Evolutionary conservation across 92 coral and sea anemone species (phyloP), one percentile per base, ranked within the genome.

Genomic region (Virgularia gustaviana): DNA sequence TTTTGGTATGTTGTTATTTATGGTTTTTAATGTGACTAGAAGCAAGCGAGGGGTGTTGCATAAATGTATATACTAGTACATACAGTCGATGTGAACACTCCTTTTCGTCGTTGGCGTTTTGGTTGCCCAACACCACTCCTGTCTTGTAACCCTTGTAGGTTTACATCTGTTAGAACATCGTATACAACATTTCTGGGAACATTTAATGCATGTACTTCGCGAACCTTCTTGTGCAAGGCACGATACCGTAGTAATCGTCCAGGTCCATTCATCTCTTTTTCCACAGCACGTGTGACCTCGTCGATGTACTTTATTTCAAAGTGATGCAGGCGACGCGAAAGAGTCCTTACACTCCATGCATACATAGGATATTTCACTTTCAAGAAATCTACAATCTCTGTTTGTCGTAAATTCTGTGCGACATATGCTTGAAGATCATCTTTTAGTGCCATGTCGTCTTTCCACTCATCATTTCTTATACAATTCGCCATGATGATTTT

Each of bases 211-310:
- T n/a, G n/a, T n/a, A n/a, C n/a, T n/a, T n/a, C n/a, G n/a, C n/a
- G n/a, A n/a, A n/a, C n/a, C n/a, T 82, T 82, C 49, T 82, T 81
- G 51, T 77, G 79, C 63, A 82, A 32, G 42, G 86, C 86, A 45
- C 83, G 61, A 57, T 85, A 81, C 32, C 83, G 79, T 28, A 80
- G 29, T 9, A 73, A 24, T 49, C 51, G 31, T 56, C 81, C 85
- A 18, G 85, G 85, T 13, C 88, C 82, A 63, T 80, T 72, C 30
- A 84, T 66, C 59, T 79, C 85, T 58, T 84, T 79, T 41, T 34
- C 74, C 6, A 80, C 66, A 12, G 81, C 88, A 73, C 70, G 78
- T 44, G 81, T 56, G 53, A 80, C 85, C 16, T 24, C 78, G 18
- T 49, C 79, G 39, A 79, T 84, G 53, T 84, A 84, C 38, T 65